Evolutionary conservation across 2,888 invertebrate species (phyloP), one percentile per base, ranked within the genome.

Genomic region (Amblyjoppa proteus): DNA sequence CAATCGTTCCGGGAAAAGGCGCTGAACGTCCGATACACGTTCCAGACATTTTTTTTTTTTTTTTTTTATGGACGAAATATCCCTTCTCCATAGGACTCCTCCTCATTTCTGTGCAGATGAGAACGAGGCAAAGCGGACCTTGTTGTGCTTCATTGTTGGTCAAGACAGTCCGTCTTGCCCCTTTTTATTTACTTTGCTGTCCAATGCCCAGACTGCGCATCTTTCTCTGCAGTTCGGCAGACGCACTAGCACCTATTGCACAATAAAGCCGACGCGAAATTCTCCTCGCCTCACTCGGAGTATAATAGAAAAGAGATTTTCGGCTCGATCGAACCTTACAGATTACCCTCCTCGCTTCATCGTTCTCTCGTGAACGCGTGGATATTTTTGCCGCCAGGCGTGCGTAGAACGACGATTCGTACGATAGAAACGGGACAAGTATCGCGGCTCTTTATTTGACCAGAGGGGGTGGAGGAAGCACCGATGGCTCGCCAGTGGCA

Each of bases 321-420:
- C 87, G 81, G 64, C 41, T 79, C 81, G 89, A 90, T 89, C 78
- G 89, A 75, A 77, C 84, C 61, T 70, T 41, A 66, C 58, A 81
- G 88, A 90, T 90, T 84, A 87, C 76, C 38, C 56, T 76, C 38
- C 56, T 68, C 76, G 80, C 38, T 66, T 68, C 58, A 45, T 71
- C 80, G 77, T 73, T 20, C 45, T 34, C 41, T 31, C 34, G 13
- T 58, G 28, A 28, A 28, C 13, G 79, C 53, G 31, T 73, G 7
- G 4, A 64, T 28, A 38, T 45, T 64, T 71, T 71, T n/a, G 75
- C 11, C 34, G 45, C 49, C 45, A 16, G 53, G 64, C 49, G 69
- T 64, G 58, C 51, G 25, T 9, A 9, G 34, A 9, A 38, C 16
- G 51, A 41, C 53, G 38, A 41, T 6, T 13, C 56, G 68, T 83